A percentile compares a stretch with the other conserved stretches of the same genome.
These are phyloP conservation scores for Halotydeus destructor DNA, from an alignment of 1,140 invertebrate genomes.

Conservation along the genomic window DNA sequence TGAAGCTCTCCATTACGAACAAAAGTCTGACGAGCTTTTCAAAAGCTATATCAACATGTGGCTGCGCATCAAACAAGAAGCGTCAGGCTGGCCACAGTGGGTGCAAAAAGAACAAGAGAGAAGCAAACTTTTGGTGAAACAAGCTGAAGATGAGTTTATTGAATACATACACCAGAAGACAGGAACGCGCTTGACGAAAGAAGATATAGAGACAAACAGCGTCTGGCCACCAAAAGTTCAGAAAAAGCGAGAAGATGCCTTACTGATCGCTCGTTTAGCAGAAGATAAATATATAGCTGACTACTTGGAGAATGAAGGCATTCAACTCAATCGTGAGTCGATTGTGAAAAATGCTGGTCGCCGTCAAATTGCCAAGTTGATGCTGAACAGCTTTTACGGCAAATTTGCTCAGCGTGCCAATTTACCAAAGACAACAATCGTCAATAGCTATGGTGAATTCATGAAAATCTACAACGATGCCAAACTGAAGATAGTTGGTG, in stretches of 20 bases:
- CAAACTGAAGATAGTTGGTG: not conserved
- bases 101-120: conserved; percentile 19
- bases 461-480: conserved; percentile 19
- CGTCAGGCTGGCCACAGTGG: conserved; percentile 16
- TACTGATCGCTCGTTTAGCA: no score
- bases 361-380: conserved; percentile 16
- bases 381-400: conserved; percentile 19
- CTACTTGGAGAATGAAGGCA: conserved; percentile 22
- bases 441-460: conserved; percentile 17
- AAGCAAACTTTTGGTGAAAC: no score
- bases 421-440: conserved; percentile 9
- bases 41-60: not conserved
- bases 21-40: not conserved
- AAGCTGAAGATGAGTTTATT: no score
- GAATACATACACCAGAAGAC: conserved; percentile 21
- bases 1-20: not conserved
- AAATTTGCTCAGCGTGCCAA: conserved; percentile 20
- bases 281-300: conserved; percentile 21
- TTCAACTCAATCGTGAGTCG: conserved; percentile 20
- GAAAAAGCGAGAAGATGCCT: conserved; percentile 16
- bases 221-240: conserved; percentile 18
- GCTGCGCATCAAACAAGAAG: not conserved
- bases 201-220: conserved; percentile 22
- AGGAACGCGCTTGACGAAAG: conserved; percentile 21
- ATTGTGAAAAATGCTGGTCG: conserved; percentile 23